phyloP scores from a whole-genome alignment of 2,888 invertebrate genomes.

The Uropetala carovei region DNA sequence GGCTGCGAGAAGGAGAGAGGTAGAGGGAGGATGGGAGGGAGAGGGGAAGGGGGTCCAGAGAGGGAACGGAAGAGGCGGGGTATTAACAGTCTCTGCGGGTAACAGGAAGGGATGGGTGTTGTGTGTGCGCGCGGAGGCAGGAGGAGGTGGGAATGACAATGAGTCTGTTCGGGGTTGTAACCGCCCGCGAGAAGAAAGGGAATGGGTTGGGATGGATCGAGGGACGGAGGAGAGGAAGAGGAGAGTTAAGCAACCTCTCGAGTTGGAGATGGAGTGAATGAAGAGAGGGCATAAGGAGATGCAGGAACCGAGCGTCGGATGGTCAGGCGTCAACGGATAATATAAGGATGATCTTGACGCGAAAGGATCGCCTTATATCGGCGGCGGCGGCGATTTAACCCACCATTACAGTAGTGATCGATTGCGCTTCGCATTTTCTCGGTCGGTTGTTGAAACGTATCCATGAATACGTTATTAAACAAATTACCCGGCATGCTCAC shows the following conservation, averaged over 20 bases:
- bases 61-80: constrained; percentile 53
- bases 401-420: neutral
- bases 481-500: too few relatives aligned
- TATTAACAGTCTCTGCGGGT: constrained; percentile 57
- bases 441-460: neutral
- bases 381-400: neutral
- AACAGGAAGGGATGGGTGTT: constrained; percentile 56
- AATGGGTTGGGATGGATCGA: neutral
- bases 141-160: constrained; percentile 16
- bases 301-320: neutral
- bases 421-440: neutral
- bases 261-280: neutral
- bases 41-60: neutral
- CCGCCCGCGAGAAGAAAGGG: neutral
- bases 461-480: neutral
- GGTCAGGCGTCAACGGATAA: neutral
- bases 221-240: neutral
- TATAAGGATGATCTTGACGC: neutral
- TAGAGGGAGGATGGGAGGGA: neutral
- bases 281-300: neutral
- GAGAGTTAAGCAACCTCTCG: neutral
- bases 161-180: neutral
- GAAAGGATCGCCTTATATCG: neutral
- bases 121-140: neutral
- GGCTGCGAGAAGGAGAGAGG: too few relatives aligned